A percentile compares a stretch with the other conserved stretches of the same genome.
These are phyloP conservation scores for Spodoptera picta DNA, from an alignment of 2,888 invertebrate genomes.

Conservation along the genomic window DNA sequence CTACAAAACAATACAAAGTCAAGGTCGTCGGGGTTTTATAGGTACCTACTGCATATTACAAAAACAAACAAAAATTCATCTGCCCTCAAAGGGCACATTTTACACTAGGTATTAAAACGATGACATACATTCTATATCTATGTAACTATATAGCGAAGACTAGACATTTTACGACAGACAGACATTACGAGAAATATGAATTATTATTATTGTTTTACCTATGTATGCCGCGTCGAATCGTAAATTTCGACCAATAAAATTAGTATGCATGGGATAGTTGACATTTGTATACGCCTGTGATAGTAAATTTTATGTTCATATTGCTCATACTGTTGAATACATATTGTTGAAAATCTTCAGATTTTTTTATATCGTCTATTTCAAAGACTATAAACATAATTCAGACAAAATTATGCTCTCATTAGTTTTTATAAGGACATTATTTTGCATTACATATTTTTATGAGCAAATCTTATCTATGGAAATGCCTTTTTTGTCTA, in stretches of 20 bases:
- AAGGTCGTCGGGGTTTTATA: neutral
- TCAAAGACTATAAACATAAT: constrained; percentile 2
- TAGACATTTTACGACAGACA: constrained; percentile 54
- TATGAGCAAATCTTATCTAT: too few species aligned
- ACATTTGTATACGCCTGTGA: constrained; percentile 21
- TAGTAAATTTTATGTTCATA: constrained; percentile 28
- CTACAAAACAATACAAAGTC: constrained; percentile 3
- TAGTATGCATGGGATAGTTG: constrained; percentile 51
- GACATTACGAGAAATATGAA: constrained; percentile 51
- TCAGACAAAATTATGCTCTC: too few species aligned
- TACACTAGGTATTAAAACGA: constrained; percentile 48
- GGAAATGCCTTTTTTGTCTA: too few species aligned
- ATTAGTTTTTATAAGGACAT: too few species aligned
- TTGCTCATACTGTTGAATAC: constrained; percentile 10
- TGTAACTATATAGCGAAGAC: constrained; percentile 7
- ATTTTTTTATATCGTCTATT: constrained; percentile 16
- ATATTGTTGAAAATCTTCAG: constrained; percentile 28
- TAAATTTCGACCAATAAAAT: constrained; percentile 60
- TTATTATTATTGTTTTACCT: constrained; percentile 59
- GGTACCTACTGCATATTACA: neutral
- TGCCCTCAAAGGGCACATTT: constrained; percentile 35
- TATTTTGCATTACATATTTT: too few species aligned
- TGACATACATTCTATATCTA: constrained; percentile 34
- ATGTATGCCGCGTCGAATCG: constrained; percentile 41
- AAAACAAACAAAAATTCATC: constrained; percentile 1